These are phyloP conservation scores for Xiphorhynchus erythropygius DNA, from an alignment of 2,797 vertebrate genomes.

Conservation along the genomic window DNA sequence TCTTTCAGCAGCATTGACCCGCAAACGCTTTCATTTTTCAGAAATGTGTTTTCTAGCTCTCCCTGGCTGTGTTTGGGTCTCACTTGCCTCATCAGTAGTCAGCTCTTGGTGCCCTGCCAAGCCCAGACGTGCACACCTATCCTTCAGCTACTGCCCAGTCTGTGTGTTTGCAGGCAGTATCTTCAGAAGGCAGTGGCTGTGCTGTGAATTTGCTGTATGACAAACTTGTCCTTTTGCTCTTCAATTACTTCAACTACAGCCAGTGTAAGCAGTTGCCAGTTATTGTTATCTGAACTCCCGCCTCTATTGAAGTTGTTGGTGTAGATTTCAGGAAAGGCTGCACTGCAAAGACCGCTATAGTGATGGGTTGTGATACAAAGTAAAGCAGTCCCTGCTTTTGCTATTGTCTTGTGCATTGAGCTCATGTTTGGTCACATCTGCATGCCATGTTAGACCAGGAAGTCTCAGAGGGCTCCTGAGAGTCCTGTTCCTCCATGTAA, in stretches of 20 bases:
- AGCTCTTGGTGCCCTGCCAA: not conserved
- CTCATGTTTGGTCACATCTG: not conserved
- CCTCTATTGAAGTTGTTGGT: rapidly evolving
- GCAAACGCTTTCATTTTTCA: not conserved
- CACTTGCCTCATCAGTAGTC: not conserved
- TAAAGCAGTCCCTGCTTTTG: not conserved
- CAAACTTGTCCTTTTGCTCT: not conserved
- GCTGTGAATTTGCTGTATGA: not conserved
- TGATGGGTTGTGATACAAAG: not conserved
- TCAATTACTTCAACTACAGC: not conserved
- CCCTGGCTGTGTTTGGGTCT: not conserved
- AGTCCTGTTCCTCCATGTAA: not conserved
- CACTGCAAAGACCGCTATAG: not conserved
- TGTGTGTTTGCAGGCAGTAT: not conserved
- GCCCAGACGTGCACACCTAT: not conserved
- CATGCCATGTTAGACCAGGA: not conserved
- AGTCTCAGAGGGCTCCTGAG: not conserved
- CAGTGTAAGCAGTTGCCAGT: not conserved
- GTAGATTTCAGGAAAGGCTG: not conserved
- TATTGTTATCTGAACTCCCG: not conserved
- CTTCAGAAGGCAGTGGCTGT: not conserved
- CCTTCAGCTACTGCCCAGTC: not conserved
- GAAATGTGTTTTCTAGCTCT: not conserved
- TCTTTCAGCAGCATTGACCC: not conserved
- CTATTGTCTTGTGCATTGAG: not conserved